Base-by-base conservation (phyloP, 2,797 vertebrate species). In the Cottoperca gobio region DNA sequence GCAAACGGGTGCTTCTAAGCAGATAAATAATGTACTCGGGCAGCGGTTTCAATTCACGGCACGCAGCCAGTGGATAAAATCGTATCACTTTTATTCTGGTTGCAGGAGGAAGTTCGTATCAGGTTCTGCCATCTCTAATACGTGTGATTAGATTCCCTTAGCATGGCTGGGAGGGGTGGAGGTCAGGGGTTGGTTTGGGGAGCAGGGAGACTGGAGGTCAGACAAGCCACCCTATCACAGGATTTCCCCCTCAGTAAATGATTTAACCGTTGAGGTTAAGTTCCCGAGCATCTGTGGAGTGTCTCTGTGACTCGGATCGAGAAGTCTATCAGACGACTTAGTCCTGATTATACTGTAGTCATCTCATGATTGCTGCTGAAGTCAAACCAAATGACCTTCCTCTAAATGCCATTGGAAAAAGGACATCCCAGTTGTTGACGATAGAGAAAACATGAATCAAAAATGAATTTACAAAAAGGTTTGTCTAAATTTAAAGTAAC, bases 21-120 rank as follows among this genome's bases (percentile, higher is more conserved):
- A 76, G 89, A 94, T 93, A 94, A 93, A 93, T 93, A 91, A 93
- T 93, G 86, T 88, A 91, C 88, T 85, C 57, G 0, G 81, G 74
- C 24, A 0, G 14, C 16, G 59, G 85, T 90, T 84, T 66, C 85
- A 55, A 91, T 89, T 91, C 86, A n/a, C 4, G 33, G 78, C 85
- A 85, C 70, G 66, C 59, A 53, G 73, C 71, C 70, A 14, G 40
- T 21, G 86, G 87, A 90, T 90, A 90, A 90, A 89, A 92, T 87
- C 82, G 59, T 86, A 87, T 90, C 80, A 73, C 81, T 79, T 81
- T 90, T 92, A 89, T 90, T 87, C 82, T 76, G 76, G 86, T 81
- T 78, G 76, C 84, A 68, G 86, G 74, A 84, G 81, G 88, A 89
- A 87, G 85, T 92, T 83, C 49, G 19, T 90, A 91, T 94, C 90